Base-by-base conservation (phyloP, 2,888 invertebrate genomes). In the Hesperia comma region DNA sequence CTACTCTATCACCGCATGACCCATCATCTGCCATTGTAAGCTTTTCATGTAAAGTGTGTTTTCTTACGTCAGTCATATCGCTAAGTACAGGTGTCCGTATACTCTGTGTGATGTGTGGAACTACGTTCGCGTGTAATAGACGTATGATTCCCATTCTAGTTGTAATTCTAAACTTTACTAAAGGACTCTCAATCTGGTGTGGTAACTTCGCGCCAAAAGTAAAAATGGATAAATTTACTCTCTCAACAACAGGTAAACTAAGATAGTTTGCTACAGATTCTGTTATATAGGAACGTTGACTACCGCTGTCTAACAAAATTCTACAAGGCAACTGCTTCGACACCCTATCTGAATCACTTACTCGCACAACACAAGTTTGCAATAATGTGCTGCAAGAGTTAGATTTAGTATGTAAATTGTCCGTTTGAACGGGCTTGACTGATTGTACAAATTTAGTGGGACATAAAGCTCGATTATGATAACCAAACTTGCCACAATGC, bases 11-110 rank as follows among this genome's bases (percentile, higher is more conserved):
- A 0, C 57, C 67, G 8, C 61, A 17, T 14, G 70, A n/a, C n/a
- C 66, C 69, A 64, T 71, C 70, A 54, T 74, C 74, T 19, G 72
- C 74, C 32, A 71, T 17, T 41, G 43, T 56, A 46, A 64, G 56
- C 3, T 49, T 49, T 21, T 49, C 17, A 46, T 17, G 17, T 46
- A 4, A 7, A n/a, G 15, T 43, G 5, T 43, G 1, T 5, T 17
- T 46, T 3, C 46, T 8, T 17, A 43, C 43, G 15, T n/a, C n/a
- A 43, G 43, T 6, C n/a, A 46, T 6, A 17, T 46, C 46, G 3
- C 17, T 46, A 49, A 49, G 10, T 49, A 2, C 7, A 17, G 49
- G 49, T 49, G 21, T 49, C 12, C 49, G 8, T 49, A 49, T 49
- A 6, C 12, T 12, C 12, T 49, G 49, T 4, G 49, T 49, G 21